Evolutionary conservation across 2,797 vertebrate species (phyloP).

Genomic region (Synaphobranchus kaupii): DNA sequence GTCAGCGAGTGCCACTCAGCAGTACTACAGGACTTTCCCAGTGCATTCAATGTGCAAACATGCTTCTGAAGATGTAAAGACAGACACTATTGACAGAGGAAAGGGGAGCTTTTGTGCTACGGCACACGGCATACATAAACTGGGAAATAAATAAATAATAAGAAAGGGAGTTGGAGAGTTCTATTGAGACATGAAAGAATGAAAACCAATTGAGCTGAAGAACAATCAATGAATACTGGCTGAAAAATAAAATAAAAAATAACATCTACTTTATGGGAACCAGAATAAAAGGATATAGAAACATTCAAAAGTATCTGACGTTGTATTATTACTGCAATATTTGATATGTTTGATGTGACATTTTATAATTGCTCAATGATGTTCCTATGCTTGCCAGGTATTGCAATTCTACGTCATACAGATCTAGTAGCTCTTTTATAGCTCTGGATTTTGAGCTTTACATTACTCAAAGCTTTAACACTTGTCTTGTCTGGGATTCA

Average conservation of each 20-base stretch:
- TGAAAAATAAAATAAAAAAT: not conserved
- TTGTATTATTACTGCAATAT: not conserved
- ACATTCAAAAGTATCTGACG: not conserved
- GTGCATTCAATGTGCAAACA: slow-evolving; percentile 10
- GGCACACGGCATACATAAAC: not conserved
- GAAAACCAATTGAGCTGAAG: not conserved
- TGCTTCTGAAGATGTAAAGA: slow-evolving; percentile 24
- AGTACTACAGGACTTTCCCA: not conserved
- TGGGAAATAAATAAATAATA: not conserved
- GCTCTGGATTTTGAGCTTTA: too few species aligned
- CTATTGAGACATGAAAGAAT: slow-evolving; percentile 21
- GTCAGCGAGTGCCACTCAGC: not conserved
- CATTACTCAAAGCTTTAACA: too few species aligned
- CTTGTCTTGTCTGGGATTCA: too few species aligned
- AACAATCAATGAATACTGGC: not conserved
- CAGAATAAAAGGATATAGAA: not conserved
- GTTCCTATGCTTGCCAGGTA: too few species aligned
- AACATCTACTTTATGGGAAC: not conserved
- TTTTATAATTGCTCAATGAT: not conserved
- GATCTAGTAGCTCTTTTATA: too few species aligned
- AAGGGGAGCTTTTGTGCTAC: not conserved
- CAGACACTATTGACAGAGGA: not conserved
- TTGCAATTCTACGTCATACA: too few species aligned
- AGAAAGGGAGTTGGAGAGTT: not conserved
- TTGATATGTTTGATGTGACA: not conserved